These are phyloP conservation scores for Epirrhoe alternata DNA, from an alignment of 2,888 invertebrate genomes.

Conservation along the genomic window DNA sequence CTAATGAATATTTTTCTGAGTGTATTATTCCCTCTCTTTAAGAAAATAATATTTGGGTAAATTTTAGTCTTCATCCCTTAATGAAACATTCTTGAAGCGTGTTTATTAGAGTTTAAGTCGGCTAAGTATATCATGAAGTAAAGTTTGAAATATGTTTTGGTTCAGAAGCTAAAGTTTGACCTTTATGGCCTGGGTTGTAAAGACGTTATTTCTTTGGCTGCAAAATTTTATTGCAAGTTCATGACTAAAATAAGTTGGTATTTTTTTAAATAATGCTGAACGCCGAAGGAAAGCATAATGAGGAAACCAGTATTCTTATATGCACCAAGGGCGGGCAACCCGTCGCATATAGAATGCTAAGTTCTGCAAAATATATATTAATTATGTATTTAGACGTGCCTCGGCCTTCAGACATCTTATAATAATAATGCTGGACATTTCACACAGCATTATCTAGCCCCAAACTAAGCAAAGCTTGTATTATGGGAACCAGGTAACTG, in stretches of 20 bases:
- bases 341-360: no score
- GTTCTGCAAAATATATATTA: no score
- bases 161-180: conserved; percentile 13
- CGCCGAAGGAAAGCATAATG: neutral
- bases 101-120: conserved; percentile 28
- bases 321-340: no score
- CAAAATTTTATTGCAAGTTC: neutral
- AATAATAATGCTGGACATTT: no score
- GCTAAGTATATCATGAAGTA: conserved; percentile 21
- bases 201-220: neutral
- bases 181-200: neutral
- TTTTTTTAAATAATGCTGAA: neutral
- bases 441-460: no score
- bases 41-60: conserved; percentile 20
- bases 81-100: conserved; percentile 31
- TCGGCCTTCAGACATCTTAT: no score
- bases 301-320: neutral
- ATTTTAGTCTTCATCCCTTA: conserved; percentile 26
- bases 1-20: conserved; percentile 13
- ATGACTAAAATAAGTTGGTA: neutral
- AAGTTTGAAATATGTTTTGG: conserved; percentile 30
- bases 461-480: no score
- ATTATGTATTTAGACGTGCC: no score
- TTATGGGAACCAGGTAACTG: no score
- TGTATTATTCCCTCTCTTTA: conserved; percentile 15